Conservation (phyloP, 2,113 vertebrate species). For the Pelmatolapia mariae region DNA sequence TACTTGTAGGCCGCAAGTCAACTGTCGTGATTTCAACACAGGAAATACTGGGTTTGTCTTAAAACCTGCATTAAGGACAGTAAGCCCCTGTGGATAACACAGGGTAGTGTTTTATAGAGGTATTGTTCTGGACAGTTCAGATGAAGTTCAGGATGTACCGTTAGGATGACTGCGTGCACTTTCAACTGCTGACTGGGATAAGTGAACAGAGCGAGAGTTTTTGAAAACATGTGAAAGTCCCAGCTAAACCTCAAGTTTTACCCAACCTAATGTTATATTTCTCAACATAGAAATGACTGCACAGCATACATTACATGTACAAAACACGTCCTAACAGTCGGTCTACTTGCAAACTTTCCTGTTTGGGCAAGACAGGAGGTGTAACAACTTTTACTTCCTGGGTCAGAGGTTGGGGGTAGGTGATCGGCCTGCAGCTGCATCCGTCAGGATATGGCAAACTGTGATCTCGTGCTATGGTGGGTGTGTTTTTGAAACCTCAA, state of each 20-base stretch:
- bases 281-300: neutral
- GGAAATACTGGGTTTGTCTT: constrained; percentile 42
- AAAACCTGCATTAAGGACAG: neutral
- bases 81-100: neutral
- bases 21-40: constrained; percentile 25
- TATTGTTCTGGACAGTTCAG: constrained; percentile 46
- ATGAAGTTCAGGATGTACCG: constrained; percentile 15
- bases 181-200: neutral
- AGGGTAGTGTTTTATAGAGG: neutral
- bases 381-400: constrained; percentile 28
- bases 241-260: neutral
- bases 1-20: neutral
- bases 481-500: neutral
- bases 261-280: neutral
- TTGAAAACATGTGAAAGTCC: neutral
- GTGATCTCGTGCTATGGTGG: neutral
- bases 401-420: constrained; percentile 54
- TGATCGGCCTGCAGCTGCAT: constrained; percentile 57
- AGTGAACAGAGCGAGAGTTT: neutral
- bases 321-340: neutral
- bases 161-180: neutral
- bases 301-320: neutral
- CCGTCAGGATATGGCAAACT: constrained; percentile 30
- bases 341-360: neutral
- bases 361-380: constrained; percentile 1